Evolutionary conservation across 2,888 invertebrate genomes (phyloP).

Genomic region (Pyrrhia umbra): DNA sequence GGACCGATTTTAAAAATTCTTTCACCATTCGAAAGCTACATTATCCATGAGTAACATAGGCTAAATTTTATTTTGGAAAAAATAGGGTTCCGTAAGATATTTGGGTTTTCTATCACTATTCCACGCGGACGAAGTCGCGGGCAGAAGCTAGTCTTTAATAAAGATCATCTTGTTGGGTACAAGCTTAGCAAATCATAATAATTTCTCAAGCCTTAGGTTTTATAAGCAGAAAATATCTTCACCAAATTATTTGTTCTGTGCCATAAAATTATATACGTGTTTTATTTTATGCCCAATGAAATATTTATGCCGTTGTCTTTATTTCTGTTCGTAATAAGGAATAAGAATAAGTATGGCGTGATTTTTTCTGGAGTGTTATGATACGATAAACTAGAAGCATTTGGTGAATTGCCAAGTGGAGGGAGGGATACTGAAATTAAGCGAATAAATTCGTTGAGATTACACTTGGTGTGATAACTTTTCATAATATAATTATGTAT

Average conservation of each 20-base stretch:
- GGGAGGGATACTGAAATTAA: background rate
- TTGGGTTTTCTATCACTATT: too few species aligned
- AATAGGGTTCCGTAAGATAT: too few species aligned
- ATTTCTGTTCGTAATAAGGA: slow-evolving; percentile 3
- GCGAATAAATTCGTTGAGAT: slow-evolving; percentile 18
- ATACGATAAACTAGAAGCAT: slow-evolving; percentile 9
- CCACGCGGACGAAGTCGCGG: too few species aligned
- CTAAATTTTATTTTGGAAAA: too few species aligned
- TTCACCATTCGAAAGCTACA: too few species aligned
- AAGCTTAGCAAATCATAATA: background rate
- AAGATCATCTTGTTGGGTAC: too few species aligned
- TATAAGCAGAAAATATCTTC: background rate
- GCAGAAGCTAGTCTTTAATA: too few species aligned
- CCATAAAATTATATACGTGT: slow-evolving; percentile 13
- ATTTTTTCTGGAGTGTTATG: slow-evolving; percentile 11
- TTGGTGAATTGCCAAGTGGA: slow-evolving; percentile 38
- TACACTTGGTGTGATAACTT: background rate
- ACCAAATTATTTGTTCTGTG: slow-evolving; percentile 26
- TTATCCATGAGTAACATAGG: too few species aligned
- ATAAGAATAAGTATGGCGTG: slow-evolving; percentile 18
- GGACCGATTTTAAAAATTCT: too few species aligned
- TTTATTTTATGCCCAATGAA: slow-evolving; percentile 33
- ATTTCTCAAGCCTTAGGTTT: background rate
- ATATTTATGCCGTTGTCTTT: slow-evolving; percentile 23
- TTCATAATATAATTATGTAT: too few species aligned